Percentiles rank a stretch among this genome's conserved stretches.
phyloP scores from a whole-genome alignment of 2,113 vertebrate species.

The Chlorodrepanis virens region DNA sequence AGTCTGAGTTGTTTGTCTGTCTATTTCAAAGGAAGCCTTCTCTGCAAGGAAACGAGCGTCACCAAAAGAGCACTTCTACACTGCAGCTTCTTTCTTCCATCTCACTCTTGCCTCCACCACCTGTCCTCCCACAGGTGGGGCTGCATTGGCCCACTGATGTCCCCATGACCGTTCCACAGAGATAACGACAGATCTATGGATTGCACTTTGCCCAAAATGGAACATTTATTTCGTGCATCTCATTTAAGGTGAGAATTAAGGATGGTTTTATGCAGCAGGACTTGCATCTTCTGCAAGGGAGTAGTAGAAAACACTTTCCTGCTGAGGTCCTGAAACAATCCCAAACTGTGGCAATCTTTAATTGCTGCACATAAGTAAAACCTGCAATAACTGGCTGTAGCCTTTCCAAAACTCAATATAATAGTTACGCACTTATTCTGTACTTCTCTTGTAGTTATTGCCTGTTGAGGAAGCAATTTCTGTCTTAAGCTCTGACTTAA shows the following conservation, averaged over 20 bases:
- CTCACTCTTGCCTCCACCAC: not conserved
- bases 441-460: conserved; percentile 28
- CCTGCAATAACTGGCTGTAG: not conserved
- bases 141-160: not conserved
- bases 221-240: not conserved
- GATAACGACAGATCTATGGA: not conserved
- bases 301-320: not conserved
- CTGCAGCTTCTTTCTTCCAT: not conserved
- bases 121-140: not conserved
- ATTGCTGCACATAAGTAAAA: conserved; percentile 33
- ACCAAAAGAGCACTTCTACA: not conserved
- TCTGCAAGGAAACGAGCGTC: not conserved
- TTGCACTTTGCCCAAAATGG: not conserved
- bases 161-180: not conserved
- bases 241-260: not conserved
- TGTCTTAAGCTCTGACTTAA: conserved; percentile 48
- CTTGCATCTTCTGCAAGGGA: not conserved
- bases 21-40: not conserved
- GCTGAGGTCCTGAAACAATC: conserved; percentile 6
- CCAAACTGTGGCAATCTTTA: conserved; percentile 10
- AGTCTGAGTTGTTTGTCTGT: not conserved
- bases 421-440: conserved; percentile 29
- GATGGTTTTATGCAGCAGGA: not conserved
- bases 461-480: conserved; percentile 58
- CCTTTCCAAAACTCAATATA: conserved; percentile 39